A percentile compares a stretch with the other conserved stretches of the same genome.
phyloP scores from a whole-genome alignment of 2,797 vertebrate species.

The Typhlichthys subterraneus region DNA sequence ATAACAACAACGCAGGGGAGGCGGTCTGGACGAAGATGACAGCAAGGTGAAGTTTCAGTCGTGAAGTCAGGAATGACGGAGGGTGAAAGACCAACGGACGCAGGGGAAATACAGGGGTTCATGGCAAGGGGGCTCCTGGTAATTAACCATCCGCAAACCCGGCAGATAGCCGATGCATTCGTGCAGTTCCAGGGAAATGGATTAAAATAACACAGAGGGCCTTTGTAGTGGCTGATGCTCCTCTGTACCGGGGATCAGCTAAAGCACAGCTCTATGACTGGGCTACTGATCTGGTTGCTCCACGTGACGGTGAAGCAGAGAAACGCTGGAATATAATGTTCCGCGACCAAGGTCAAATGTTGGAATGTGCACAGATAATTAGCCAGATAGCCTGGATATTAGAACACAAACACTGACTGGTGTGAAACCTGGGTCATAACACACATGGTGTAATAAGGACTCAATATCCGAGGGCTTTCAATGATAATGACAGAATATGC shows the following conservation, averaged over 20 bases:
- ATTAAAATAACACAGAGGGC: slow-evolving; percentile 35
- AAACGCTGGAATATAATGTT: not conserved
- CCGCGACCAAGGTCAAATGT: slow-evolving; percentile 1
- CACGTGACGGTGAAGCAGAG: slow-evolving; percentile 17
- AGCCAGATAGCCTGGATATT: not conserved
- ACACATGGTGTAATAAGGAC: not conserved
- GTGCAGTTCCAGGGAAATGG: slow-evolving; percentile 26
- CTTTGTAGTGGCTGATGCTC: slow-evolving; percentile 26
- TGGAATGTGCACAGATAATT: slow-evolving; percentile 1
- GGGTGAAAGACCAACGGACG: slow-evolving; percentile 11
- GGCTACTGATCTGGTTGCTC: slow-evolving; percentile 25
- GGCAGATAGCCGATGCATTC: slow-evolving; percentile 21
- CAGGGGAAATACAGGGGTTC: too few relatives aligned
- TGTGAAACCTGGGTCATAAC: not conserved
- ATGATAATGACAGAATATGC: not conserved
- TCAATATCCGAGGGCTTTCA: not conserved
- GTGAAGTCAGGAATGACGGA: slow-evolving; percentile 4
- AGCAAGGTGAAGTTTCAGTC: not conserved
- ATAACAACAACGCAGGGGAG: not conserved
- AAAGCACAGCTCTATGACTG: slow-evolving; percentile 34
- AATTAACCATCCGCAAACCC: slow-evolving; percentile 32
- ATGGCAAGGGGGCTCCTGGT: not conserved
- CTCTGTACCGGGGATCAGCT: slow-evolving; percentile 32
- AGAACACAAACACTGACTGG: not conserved
- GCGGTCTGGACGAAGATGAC: not conserved